Evolutionary conservation across 2,113 vertebrate genomes (phyloP).

Genomic region (Cyanoramphus novaezelandiae): DNA sequence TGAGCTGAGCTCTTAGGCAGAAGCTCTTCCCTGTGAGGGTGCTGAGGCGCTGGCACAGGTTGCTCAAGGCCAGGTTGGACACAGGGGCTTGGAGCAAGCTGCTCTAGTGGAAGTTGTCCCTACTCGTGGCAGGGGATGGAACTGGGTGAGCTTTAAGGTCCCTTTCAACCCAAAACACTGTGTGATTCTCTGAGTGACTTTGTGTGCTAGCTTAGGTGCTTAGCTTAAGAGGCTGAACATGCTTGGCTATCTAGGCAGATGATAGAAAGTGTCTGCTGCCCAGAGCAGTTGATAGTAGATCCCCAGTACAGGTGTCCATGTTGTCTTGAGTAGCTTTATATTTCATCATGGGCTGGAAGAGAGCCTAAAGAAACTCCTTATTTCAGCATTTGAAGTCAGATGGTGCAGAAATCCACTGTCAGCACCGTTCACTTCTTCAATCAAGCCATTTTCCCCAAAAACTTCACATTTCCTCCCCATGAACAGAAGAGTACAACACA

Average conservation of each 20-base stretch:
- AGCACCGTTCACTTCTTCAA: background rate
- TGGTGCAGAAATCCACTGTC: background rate
- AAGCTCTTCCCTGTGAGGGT: no score
- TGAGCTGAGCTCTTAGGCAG: no score
- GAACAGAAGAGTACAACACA: accelerated
- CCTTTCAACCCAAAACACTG: background rate
- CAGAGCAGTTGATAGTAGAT: background rate
- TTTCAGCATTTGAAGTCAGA: background rate
- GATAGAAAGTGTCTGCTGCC: background rate
- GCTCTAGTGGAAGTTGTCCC: background rate
- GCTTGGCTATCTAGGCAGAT: background rate
- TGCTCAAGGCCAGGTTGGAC: background rate
- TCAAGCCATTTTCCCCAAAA: background rate
- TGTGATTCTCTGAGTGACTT: background rate
- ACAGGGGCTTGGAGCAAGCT: background rate
- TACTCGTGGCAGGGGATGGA: background rate
- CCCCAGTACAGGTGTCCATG: background rate
- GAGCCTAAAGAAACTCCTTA: background rate
- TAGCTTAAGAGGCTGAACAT: background rate
- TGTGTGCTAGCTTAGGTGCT: background rate
- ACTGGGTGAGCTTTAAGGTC: background rate
- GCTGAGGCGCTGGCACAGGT: no score
- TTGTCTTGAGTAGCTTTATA: background rate
- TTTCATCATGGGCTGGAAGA: background rate
- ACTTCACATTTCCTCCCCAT: background rate